Conservation (phyloP, 2,113 vertebrate genomes). For the Dipodomys stephensi region DNA sequence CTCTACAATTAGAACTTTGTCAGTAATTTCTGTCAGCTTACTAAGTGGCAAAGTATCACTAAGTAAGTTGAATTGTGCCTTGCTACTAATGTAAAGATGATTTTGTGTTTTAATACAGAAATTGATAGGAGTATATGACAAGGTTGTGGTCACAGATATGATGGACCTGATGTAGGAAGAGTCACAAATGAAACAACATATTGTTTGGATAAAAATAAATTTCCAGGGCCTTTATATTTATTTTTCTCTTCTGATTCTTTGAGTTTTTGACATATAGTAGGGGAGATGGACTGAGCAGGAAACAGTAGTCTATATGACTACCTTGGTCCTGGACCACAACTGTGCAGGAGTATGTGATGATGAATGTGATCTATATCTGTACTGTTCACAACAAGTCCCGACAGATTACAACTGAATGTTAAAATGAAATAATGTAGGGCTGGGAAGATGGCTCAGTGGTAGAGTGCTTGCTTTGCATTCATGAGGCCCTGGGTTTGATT, state of each 20-base stretch:
- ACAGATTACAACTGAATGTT: no score
- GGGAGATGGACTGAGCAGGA: slow-evolving; percentile 30
- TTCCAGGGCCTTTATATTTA: slow-evolving; percentile 75
- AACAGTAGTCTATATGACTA: background rate
- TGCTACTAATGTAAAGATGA: slow-evolving; percentile 81
- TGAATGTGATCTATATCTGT: background rate
- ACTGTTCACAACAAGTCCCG: background rate
- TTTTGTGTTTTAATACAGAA: slow-evolving; percentile 65
- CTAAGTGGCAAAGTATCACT: background rate
- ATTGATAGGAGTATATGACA: slow-evolving; percentile 78
- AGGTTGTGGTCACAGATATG: slow-evolving; percentile 72
- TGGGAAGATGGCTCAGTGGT: no score
- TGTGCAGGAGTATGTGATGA: background rate
- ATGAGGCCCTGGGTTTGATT: no score
- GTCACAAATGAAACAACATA: slow-evolving; percentile 75
- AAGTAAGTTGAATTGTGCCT: slow-evolving; percentile 79
- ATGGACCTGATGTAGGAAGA: slow-evolving; percentile 74
- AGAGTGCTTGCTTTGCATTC: no score
- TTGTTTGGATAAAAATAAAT: slow-evolving; percentile 77
- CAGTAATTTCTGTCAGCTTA: no score
- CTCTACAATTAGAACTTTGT: no score
- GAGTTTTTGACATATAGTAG: background rate
- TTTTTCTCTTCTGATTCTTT: slow-evolving; percentile 74
- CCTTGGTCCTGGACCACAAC: background rate
- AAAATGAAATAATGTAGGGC: background rate